phyloP scores from a whole-genome alignment of 2,113 vertebrate species.

The Myiozetetes cayanensis region DNA sequence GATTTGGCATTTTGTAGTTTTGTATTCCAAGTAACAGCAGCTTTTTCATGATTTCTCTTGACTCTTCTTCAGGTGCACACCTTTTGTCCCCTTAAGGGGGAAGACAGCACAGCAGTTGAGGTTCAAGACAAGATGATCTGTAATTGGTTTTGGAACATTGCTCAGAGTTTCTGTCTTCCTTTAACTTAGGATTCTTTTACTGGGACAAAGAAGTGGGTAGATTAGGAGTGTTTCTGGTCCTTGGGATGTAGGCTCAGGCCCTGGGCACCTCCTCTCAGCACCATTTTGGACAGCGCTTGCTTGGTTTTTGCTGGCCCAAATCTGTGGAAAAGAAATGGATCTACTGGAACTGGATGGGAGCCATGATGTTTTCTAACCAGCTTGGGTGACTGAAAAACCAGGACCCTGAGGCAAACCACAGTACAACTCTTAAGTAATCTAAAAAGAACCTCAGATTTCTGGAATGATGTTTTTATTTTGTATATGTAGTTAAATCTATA shows the following conservation, averaged over 20 bases:
- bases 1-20: background rate
- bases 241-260: background rate
- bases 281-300: background rate
- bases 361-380: accelerated
- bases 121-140: background rate
- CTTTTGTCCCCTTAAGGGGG: background rate
- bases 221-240: background rate
- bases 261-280: background rate
- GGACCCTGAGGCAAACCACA: background rate
- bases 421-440: background rate
- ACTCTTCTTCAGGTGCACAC: background rate
- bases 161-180: background rate
- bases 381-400: background rate
- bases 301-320: background rate
- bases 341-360: background rate
- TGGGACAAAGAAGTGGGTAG: background rate
- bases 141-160: background rate
- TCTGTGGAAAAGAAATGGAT: background rate
- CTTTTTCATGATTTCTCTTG: background rate
- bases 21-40: background rate
- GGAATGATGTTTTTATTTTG: background rate
- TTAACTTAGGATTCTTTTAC: background rate
- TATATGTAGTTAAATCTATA: background rate
- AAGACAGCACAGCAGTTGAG: background rate
- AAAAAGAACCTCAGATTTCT: background rate